phyloP scores from a whole-genome alignment of 1,140 invertebrate species.

The Drosophila orena region DNA sequence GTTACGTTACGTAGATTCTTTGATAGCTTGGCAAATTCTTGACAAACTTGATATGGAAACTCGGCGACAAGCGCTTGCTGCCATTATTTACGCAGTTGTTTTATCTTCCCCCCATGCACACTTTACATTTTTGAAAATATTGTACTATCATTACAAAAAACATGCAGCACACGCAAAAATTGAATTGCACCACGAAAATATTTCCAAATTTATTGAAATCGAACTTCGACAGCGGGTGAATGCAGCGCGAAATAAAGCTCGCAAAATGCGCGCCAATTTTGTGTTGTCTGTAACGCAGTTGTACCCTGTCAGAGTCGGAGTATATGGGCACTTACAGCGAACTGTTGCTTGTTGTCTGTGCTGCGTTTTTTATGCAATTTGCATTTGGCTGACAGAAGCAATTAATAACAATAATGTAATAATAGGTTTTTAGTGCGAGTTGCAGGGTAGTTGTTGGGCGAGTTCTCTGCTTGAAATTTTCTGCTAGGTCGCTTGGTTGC shows the following conservation, averaged over 20 bases:
- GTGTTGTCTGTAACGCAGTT: conserved; percentile 17
- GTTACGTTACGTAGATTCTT: conserved; percentile 19
- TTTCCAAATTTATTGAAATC: conserved; percentile 41
- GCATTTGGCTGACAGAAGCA: too few species aligned
- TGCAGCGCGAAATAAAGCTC: conserved; percentile 19
- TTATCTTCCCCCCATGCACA: conserved; percentile 12
- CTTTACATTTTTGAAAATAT: neutral
- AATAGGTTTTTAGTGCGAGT: too few species aligned
- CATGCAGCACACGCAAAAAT: conserved; percentile 48
- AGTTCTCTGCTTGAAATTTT: neutral
- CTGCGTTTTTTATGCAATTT: too few species aligned
- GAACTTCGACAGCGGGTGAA: conserved; percentile 23
- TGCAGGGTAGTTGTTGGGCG: neutral
- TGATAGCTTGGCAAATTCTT: conserved; percentile 44
- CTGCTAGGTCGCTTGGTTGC: conserved; percentile 23
- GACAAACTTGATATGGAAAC: conserved; percentile 25
- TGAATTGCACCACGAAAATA: conserved; percentile 41
- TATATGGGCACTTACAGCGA: neutral
- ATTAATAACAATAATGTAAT: too few species aligned
- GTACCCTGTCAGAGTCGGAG: neutral
- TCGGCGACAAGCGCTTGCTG: conserved; percentile 50
- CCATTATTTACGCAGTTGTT: conserved; percentile 72
- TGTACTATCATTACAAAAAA: conserved; percentile 13
- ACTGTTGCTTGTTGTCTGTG: neutral
- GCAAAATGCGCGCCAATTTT: conserved; percentile 46